Conservation (phyloP, 2,797 vertebrate species). For the Tragelaphus eurycerus region DNA sequence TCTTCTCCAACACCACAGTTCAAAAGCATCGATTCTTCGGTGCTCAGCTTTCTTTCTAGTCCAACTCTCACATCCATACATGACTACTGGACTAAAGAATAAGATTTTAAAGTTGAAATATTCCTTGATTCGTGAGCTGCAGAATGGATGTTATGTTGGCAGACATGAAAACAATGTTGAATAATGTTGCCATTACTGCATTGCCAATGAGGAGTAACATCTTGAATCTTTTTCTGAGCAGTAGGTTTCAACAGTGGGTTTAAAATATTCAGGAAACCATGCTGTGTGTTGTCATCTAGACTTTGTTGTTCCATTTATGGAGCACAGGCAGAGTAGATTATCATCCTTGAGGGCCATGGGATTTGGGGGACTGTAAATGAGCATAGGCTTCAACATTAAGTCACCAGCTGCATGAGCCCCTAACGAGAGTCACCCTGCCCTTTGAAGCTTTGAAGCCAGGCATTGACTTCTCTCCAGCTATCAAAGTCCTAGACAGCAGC, state of each 20-base stretch:
- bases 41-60: background rate
- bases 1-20: background rate
- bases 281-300: background rate
- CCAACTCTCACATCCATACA: background rate
- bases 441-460: background rate
- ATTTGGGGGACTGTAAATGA: background rate
- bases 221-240: background rate
- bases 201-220: background rate
- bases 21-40: background rate
- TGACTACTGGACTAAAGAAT: background rate
- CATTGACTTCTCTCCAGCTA: background rate
- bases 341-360: background rate
- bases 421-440: background rate
- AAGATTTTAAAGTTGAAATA: background rate
- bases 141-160: background rate
- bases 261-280: background rate
- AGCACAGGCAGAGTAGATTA: background rate
- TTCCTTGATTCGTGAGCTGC: background rate
- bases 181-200: background rate
- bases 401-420: background rate
- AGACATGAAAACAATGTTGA: background rate
- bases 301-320: background rate
- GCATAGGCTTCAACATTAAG: background rate
- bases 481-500: background rate
- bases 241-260: background rate